Evolutionary conservation across 2,888 invertebrate species (phyloP), one percentile per base, ranked within the genome.

Genomic region (Andrena chrysosceles): DNA sequence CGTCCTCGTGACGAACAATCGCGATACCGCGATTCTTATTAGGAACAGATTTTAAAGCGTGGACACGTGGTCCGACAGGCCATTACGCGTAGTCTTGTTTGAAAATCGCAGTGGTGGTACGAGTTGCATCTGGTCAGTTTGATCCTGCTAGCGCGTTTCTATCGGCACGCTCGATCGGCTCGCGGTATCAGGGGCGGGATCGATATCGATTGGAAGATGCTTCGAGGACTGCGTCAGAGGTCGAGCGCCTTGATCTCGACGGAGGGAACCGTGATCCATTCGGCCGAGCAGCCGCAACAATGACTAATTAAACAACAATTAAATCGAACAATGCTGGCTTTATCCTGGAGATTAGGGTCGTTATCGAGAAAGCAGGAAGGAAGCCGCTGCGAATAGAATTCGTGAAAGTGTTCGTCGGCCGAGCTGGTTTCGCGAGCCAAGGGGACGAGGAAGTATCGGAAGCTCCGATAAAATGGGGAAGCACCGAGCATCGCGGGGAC

Each of bases 301-400:
- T 88, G 86, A 86, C 86, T 89, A 90, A 90, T 90, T 90, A 90
- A 90, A 88, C 90, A 84, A 89, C 89, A 88, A 90, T 90, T 90
- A 89, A 87, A 85, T 84, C 85, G 84, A 81, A 84, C 87, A 87
- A 88, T 81, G 64, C 81, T 33, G 71, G 42, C 63, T 73, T 78
- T 75, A 71, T 78, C 71, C 52, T 23, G 23, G 42, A 29, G 67
- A 62, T 83, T 71, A 64, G 64, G 54, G 49, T 73, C 70, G 72
- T 73, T 84, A 71, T 78, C 83, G 78, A 84, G 84, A 83, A 84
- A 84, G 83, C 78, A 71, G 83, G 83, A 83, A 84, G 78, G 64
- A 23, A n/a, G 16, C 7, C 63, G 31, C 8, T 52, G 62, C 64
- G 60, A 77, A 29, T 64, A 72, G 77, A 88, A 88, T 87, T 88